Percentiles rank a stretch among this genome's conserved stretches.
These are phyloP conservation scores for Polia nebulosa DNA, from an alignment of 2,888 invertebrate genomes.

Conservation along the genomic window DNA sequence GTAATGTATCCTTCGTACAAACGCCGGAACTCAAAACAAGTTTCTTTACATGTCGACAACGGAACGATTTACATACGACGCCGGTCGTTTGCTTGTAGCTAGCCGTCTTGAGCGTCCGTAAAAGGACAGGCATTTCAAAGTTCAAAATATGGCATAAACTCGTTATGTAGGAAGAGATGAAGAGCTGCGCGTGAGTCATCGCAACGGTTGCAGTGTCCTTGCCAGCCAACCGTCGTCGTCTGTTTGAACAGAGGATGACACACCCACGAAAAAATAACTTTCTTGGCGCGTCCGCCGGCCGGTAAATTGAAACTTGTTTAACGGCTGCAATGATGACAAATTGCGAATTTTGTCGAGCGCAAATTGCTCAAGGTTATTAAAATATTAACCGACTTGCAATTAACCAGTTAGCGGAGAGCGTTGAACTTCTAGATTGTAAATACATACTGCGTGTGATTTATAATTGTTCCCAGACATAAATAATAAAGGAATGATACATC, in stretches of 20 bases:
- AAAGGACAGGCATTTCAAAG: slow-evolving; percentile 66
- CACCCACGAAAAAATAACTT: slow-evolving; percentile 72
- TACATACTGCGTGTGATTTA: slow-evolving; percentile 32
- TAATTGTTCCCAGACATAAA: slow-evolving; percentile 33
- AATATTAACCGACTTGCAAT: slow-evolving; percentile 55
- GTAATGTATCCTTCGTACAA: slow-evolving; percentile 27
- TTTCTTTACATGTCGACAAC: slow-evolving; percentile 62
- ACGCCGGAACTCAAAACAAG: slow-evolving; percentile 59
- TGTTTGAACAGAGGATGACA: slow-evolving; percentile 73
- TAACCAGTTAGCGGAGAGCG: slow-evolving; percentile 48
- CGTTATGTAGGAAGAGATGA: slow-evolving; percentile 64
- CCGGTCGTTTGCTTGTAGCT: slow-evolving; percentile 56
- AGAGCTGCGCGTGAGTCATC: slow-evolving; percentile 72
- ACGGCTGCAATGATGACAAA: slow-evolving; percentile 72
- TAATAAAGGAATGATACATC: slow-evolving; percentile 40
- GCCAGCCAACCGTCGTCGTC: slow-evolving; percentile 63
- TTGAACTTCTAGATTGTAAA: slow-evolving; percentile 59
- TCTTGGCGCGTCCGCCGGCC: slow-evolving; percentile 63
- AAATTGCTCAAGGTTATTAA: slow-evolving; percentile 58
- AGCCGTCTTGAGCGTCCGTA: slow-evolving; percentile 53
- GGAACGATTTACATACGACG: slow-evolving; percentile 64
- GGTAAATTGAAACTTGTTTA: slow-evolving; percentile 77
- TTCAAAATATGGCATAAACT: slow-evolving; percentile 68
- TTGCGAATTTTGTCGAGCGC: slow-evolving; percentile 43
- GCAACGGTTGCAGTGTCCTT: slow-evolving; percentile 76